Evolutionary conservation across 2,888 invertebrate genomes (phyloP), one percentile per base, ranked within the genome.

Genomic region (Ochlodes sylvanus): DNA sequence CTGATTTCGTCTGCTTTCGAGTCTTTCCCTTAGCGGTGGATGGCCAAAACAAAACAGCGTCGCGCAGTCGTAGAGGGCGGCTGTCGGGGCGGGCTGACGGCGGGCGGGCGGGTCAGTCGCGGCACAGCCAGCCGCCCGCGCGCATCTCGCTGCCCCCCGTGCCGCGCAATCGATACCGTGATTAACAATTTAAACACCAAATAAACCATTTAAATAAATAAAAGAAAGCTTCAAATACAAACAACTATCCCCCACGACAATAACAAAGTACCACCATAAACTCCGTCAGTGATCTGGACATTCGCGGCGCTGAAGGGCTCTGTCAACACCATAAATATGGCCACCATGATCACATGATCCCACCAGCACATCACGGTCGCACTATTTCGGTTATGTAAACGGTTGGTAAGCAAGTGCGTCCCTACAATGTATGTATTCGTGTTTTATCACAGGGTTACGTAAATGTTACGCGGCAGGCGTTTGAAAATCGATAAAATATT

Each of bases 51-150:
- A 82, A 80, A 84, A 80, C 79, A 79, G 71, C 71, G 68, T 58
- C 83, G 89, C 89, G 90, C 89, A 89, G 87, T 74, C 85, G 89
- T 82, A 73, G 70, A 73, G 72, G 72, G 73, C 71, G 73, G 77
- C 72, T 76, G 70, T 70, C 67, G 71, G 70, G 72, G 69, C 80
- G 82, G 82, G 78, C 79, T 83, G 78, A 82, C 80, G 79, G 67
- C 75, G 9, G 47, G 15, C 7, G 17, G 47, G 47, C 47, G 78
- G 76, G 81, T 80, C 86, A 90, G 93, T 93, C 89, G 93, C 91
- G 92, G 92, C 92, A 84, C 79, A 87, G 78, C 86, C 86, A 81
- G 90, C 92, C 90, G 90, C 88, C 82, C 79, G 81, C 85, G 93
- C 89, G 88, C 87, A 86, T 85, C 79, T 74, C 83, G 83, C 86